Percentiles rank a stretch among this genome's conserved stretches.
phyloP scores from a whole-genome alignment of 2,113 vertebrate species.

The Aegotheles bennettii region DNA sequence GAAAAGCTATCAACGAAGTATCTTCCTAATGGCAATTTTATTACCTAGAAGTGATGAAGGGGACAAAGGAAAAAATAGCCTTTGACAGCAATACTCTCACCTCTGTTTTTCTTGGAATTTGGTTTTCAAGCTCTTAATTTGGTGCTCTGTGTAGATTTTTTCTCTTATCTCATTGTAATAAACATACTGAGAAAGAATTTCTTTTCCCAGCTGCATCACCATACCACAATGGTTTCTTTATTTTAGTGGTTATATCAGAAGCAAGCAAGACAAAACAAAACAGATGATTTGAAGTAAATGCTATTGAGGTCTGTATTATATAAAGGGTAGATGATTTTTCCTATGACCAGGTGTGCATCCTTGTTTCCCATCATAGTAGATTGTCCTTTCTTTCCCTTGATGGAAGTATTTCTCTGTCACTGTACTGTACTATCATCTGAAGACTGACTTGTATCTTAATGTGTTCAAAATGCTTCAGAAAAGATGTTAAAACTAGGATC shows the following conservation, averaged over 20 bases:
- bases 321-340: neutral
- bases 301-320: neutral
- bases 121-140: neutral
- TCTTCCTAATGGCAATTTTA: neutral
- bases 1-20: slow-evolving; percentile 29
- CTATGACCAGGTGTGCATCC: neutral
- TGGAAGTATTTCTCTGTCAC: neutral
- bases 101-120: neutral
- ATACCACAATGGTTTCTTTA: neutral
- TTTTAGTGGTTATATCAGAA: neutral
- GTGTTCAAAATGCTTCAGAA: neutral
- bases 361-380: neutral
- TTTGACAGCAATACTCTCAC: neutral
- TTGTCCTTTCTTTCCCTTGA: neutral
- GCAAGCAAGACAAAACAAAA: neutral
- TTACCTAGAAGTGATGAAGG: neutral
- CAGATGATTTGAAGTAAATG: neutral
- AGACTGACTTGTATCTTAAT: neutral
- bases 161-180: neutral
- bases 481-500: neutral
- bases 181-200: neutral
- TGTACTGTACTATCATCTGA: neutral
- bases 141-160: neutral
- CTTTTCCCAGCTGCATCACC: neutral
- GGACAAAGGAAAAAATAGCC: neutral